Percentiles rank a stretch among this genome's conserved stretches.
Evolutionary conservation across 2,888 invertebrate species (phyloP).

Genomic region (Micropterix aruncella): DNA sequence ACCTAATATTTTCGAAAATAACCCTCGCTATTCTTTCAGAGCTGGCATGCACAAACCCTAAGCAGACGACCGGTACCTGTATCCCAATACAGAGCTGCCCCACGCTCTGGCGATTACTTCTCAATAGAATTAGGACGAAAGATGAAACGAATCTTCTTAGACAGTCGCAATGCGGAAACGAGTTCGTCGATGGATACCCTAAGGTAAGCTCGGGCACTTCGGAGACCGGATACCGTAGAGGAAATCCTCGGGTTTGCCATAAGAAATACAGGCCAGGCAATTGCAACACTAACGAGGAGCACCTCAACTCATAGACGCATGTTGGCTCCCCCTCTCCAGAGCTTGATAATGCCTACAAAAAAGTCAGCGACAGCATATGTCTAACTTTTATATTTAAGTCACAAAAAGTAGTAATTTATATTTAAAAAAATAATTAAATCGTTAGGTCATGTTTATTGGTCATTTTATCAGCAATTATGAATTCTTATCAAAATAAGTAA

Average conservation of each 20-base stretch:
- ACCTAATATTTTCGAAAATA: too few relatives aligned
- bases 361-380: too few relatives aligned
- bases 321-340: too few relatives aligned
- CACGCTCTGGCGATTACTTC: constrained; percentile 19
- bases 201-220: constrained; percentile 12
- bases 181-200: too few relatives aligned
- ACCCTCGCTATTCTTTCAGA: constrained; percentile 9
- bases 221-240: constrained; percentile 18
- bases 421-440: too few relatives aligned
- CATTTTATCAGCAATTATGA: too few relatives aligned
- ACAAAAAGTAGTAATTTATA: too few relatives aligned
- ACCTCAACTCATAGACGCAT: too few relatives aligned
- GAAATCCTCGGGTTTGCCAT: neutral
- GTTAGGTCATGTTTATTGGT: too few relatives aligned
- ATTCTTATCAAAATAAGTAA: too few relatives aligned
- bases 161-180: constrained; percentile 22
- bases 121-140: constrained; percentile 21
- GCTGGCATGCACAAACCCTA: constrained; percentile 24
- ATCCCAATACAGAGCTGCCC: constrained; percentile 24
- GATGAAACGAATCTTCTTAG: constrained; percentile 26
- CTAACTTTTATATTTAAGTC: too few relatives aligned
- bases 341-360: too few relatives aligned
- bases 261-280: neutral
- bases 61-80: constrained; percentile 23
- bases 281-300: neutral